Base-by-base conservation (phyloP, 2,888 invertebrate genomes). In the Sympetrum striolatum region DNA sequence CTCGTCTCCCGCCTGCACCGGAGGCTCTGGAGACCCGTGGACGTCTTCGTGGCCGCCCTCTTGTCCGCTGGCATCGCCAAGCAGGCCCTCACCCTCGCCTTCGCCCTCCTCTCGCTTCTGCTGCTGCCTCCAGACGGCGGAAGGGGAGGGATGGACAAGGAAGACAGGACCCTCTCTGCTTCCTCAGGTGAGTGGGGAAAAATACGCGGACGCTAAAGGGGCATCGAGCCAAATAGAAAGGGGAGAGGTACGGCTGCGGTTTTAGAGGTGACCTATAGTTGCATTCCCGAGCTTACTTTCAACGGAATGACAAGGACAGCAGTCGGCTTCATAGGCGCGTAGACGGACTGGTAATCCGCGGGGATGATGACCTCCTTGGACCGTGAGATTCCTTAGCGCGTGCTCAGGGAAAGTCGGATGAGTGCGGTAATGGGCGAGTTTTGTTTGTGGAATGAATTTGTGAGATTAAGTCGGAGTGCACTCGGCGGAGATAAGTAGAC, bases 1-100 rank as follows among this genome's bases (percentile, higher is more conserved):
- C 94, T 94, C 79, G 94, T 95, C 60, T 94, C 95, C 92, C 94
- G 95, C 93, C 94, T 94, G 91, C 94, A 95, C 92, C 93, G 94
- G 39, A 93, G 93, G 90, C 93, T 93, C 91, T 95, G 95, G 95
- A 93, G 94, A 48, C 94, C 95, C 2, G 94, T 94, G 92, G 95
- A 95, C 93, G 94, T 95, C 73, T 94, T 95, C 90, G 93, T 95
- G 90, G 94, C 95, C 37, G 94, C 94, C 22, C 92, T 95, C 10
- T 92, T 94, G 48, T 92, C 93, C 25, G 93, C 94, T 91, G 93
- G 94, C 91, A 93, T 94, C 91, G 92, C 94, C 91, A 93, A 94
- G 91, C 94, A 94, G 92, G 82, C 93, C 14, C 93, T 94, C 80
- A 93, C 94, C n/a, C 92, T 94, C 37, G 92, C 92, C 64, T 92